Evolutionary conservation across 2,113 vertebrate species (phyloP).

Genomic region (Terrapene triunguis): DNA sequence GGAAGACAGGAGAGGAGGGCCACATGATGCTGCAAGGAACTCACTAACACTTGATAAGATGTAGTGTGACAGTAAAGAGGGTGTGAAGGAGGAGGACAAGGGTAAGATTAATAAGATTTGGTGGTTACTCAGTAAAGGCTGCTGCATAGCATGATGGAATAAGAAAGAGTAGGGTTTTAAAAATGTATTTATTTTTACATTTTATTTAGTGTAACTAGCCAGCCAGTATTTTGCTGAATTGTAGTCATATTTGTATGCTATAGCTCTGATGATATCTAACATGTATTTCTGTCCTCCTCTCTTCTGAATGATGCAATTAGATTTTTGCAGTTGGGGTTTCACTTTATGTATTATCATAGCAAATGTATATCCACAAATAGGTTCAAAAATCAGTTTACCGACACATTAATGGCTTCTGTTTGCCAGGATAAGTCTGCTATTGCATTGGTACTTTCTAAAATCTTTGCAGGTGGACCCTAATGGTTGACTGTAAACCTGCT

Average conservation of each 20-base stretch:
- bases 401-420: conserved; percentile 65
- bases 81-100: conserved; percentile 1
- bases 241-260: conserved; percentile 19
- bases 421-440: conserved; percentile 53
- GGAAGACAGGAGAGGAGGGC: neutral
- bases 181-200: conserved; percentile 11
- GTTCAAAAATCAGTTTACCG: conserved; percentile 43
- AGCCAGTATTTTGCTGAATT: conserved; percentile 28
- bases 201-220: conserved; percentile 23
- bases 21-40: neutral
- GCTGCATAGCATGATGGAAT: conserved; percentile 1
- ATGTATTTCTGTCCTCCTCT: neutral
- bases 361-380: conserved; percentile 65
- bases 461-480: neutral
- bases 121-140: neutral
- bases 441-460: conserved; percentile 41
- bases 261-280: neutral
- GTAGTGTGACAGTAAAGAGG: conserved; percentile 15
- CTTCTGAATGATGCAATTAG: conserved; percentile 58
- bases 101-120: conserved; percentile 34
- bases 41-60: conserved; percentile 19
- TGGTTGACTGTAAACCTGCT: conserved; percentile 22
- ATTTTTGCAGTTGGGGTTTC: conserved; percentile 39
- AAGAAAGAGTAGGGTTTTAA: neutral
- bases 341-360: conserved; percentile 70